Evolutionary conservation across 2,797 vertebrate species (phyloP).

Genomic region (Gallirallus australis): DNA sequence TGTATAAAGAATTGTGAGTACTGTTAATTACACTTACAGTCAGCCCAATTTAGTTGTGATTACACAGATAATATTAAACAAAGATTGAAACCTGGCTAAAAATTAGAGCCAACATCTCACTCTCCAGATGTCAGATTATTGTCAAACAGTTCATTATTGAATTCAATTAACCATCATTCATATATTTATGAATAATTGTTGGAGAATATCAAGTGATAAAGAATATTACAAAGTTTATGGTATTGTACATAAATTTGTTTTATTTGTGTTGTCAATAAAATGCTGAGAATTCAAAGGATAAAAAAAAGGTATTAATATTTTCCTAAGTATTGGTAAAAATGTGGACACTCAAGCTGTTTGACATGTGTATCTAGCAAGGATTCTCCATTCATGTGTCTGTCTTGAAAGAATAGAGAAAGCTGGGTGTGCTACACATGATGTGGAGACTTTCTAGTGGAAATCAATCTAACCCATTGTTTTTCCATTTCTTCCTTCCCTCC

Average conservation of each 20-base stretch:
- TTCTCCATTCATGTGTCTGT: neutral
- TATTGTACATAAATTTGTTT: neutral
- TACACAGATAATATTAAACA: neutral
- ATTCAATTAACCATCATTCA: neutral
- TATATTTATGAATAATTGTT: neutral
- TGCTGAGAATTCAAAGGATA: neutral
- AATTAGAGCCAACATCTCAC: neutral
- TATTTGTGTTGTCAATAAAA: neutral
- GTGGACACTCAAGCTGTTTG: neutral
- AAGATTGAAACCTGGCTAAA: neutral
- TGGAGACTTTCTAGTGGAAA: neutral
- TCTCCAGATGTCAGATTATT: constrained; percentile 70
- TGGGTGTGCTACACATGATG: neutral
- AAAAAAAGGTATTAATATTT: neutral
- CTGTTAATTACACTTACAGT: constrained; percentile 34
- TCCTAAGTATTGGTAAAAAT: neutral
- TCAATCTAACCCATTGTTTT: constrained; percentile 57
- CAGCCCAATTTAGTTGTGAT: neutral
- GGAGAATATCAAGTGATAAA: neutral
- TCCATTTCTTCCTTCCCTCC: constrained; percentile 30
- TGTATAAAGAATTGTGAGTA: constrained; percentile 24
- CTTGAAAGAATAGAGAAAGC: neutral
- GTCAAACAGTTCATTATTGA: constrained; percentile 21
- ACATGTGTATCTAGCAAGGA: neutral
- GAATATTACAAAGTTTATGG: neutral